Evolutionary conservation across 2,113 vertebrate genomes (phyloP), one percentile per base, ranked within the genome.

Genomic region (Trochalopteron elliotii): DNA sequence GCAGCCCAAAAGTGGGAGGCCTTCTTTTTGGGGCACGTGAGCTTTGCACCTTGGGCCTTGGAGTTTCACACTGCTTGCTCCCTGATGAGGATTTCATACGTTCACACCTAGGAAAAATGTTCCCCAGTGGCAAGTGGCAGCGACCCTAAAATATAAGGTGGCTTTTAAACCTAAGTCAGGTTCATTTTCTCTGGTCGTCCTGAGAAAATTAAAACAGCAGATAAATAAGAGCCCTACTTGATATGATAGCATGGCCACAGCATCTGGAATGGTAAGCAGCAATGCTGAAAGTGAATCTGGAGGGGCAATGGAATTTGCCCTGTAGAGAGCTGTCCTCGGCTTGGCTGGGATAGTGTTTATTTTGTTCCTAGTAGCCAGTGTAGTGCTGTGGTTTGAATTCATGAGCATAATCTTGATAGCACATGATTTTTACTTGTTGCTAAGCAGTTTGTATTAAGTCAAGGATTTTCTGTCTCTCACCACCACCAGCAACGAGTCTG

Each of bases 301-400:
- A 78, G n/a, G 10, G 53, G 24, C 1, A 1, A 24, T 13, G 15
- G 1, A 1, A 67, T 17, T 64, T 8, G 15, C 19, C 11, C 24
- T 30, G 23, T 9, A 33, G 20, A 70, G 37, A 77, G 37, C 22
- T 83, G 56, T 21, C 42, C 64, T 50, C 47, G 31, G 23, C 50
- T 76, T 42, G 63, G 30, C 31, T 83, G n/a, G 15, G 17, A 60
- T 37, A 33, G 5, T 14, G 45, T 20, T 27, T 31, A 31, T 75
- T 79, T 47, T 61, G 15, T 24, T 80, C n/a, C 68, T 55, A 28
- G 47, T 15, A 91, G 35, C 40, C 49, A 61, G 18, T 10, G 24
- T 11, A 42, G 4, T 68, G 14, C 7, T 61, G 39, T 49, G 60
- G 31, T 61, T 74, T 72, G 31, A 28, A 49, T 49, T 86, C 42